phyloP scores from a whole-genome alignment of 2,113 vertebrate genomes.

The Cyanoderma ruficeps region DNA sequence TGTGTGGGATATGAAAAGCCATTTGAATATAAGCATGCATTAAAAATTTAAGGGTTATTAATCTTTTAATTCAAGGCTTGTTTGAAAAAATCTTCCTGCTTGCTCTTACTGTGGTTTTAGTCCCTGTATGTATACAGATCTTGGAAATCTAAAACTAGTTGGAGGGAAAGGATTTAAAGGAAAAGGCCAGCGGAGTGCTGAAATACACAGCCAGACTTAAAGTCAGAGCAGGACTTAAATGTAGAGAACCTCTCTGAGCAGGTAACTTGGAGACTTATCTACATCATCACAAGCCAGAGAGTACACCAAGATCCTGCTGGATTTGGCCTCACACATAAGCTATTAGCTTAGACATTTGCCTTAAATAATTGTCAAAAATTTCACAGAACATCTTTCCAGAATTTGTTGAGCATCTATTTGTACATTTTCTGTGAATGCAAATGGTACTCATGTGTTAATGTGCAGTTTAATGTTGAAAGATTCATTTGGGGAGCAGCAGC shows the following conservation, averaged over 20 bases:
- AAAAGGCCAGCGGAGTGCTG: not conserved
- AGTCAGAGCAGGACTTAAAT: not conserved
- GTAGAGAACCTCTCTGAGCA: not conserved
- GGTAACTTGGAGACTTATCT: not conserved
- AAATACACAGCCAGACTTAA: not conserved
- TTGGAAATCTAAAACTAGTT: not conserved
- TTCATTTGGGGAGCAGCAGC: constrained; percentile 29
- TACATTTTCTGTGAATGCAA: constrained; percentile 18
- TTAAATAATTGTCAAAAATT: not conserved
- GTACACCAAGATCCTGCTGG: not conserved
- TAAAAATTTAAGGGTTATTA: not conserved
- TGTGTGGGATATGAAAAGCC: not conserved
- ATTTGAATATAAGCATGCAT: not conserved
- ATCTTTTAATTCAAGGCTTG: not conserved
- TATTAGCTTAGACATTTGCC: not conserved
- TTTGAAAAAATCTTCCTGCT: not conserved
- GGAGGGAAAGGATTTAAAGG: not conserved
- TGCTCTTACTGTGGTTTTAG: not conserved
- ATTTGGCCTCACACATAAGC: not conserved
- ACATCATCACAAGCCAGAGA: not conserved
- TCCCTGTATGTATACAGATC: not conserved
- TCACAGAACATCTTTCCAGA: not conserved
- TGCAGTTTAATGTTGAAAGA: constrained; percentile 1
- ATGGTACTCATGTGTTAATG: constrained; percentile 7
- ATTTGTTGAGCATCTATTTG: constrained; percentile 15